A percentile compares a stretch with the other conserved stretches of the same genome.
Evolutionary conservation across 35 echinoderm and acorn worm genomes (phyloP).

Genomic region (Holothuria glaberrima): DNA sequence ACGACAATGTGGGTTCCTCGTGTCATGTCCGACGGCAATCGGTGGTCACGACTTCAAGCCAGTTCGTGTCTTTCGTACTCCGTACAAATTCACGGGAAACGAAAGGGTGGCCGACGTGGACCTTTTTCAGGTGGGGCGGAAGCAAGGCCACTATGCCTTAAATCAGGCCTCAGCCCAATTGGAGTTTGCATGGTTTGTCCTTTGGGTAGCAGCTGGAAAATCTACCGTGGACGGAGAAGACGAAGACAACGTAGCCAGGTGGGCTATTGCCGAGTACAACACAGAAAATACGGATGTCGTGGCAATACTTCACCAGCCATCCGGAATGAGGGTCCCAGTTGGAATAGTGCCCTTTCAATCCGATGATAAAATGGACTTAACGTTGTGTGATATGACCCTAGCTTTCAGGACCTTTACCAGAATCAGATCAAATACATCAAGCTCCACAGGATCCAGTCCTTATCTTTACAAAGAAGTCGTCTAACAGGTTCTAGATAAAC

Average conservation of each 20-base stretch:
- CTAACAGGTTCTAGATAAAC: too few relatives aligned
- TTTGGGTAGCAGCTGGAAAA: constrained; percentile 24
- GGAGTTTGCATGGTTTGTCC: constrained; percentile 51
- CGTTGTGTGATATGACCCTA: constrained; percentile 12
- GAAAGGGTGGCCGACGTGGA: not conserved
- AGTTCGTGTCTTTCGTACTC: not conserved
- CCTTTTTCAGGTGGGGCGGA: constrained; percentile 24
- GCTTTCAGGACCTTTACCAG: not conserved
- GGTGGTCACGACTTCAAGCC: constrained; percentile 45
- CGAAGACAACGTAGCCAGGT: not conserved
- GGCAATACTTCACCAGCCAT: constrained; percentile 33
- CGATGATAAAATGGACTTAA: constrained; percentile 5
- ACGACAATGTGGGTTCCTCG: constrained; percentile 35
- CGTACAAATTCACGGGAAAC: constrained; percentile 5
- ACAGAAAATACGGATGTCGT: constrained; percentile 31
- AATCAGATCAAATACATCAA: not conserved
- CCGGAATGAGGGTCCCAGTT: not conserved
- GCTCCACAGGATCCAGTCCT: not conserved
- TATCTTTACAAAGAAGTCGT: not conserved
- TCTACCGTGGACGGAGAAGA: not conserved
- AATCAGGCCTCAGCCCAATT: constrained; percentile 28
- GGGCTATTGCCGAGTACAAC: constrained; percentile 44
- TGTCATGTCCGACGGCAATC: constrained; percentile 29
- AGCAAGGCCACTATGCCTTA: constrained; percentile 34
- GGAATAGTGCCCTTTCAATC: constrained; percentile 10